These are phyloP conservation scores for Hipposideros armiger DNA, from an alignment of 2,113 vertebrate species.

Conservation along the genomic window DNA sequence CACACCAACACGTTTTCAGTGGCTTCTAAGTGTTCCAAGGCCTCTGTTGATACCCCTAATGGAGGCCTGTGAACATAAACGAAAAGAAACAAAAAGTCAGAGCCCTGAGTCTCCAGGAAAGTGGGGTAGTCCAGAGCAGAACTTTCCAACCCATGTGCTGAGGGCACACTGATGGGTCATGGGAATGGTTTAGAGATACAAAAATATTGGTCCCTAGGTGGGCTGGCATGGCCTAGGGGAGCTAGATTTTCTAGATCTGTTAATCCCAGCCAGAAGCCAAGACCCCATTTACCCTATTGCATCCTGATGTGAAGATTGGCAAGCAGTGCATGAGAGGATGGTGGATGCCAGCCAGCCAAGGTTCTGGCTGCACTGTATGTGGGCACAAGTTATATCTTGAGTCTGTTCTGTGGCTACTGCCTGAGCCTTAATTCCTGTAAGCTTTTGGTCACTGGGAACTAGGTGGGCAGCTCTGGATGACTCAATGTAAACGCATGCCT, in stretches of 20 bases:
- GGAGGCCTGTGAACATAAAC: neutral
- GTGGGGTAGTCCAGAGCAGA: neutral
- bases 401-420: neutral
- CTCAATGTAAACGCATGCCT: neutral
- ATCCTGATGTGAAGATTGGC: neutral
- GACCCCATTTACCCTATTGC: neutral
- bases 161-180: neutral
- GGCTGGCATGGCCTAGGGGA: neutral
- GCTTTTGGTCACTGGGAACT: neutral
- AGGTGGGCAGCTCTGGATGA: neutral
- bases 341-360: neutral
- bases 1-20: neutral
- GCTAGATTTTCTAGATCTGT: neutral
- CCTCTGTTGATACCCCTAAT: neutral
- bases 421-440: neutral
- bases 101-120: neutral
- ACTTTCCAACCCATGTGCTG: neutral
- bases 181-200: neutral
- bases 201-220: neutral
- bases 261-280: neutral
- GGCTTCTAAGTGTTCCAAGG: neutral
- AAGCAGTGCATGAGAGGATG: neutral
- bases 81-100: neutral
- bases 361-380: neutral
- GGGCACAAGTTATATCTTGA: neutral